Conservation (phyloP, 2,113 vertebrate genomes). For the Gymnarchus niloticus region DNA sequence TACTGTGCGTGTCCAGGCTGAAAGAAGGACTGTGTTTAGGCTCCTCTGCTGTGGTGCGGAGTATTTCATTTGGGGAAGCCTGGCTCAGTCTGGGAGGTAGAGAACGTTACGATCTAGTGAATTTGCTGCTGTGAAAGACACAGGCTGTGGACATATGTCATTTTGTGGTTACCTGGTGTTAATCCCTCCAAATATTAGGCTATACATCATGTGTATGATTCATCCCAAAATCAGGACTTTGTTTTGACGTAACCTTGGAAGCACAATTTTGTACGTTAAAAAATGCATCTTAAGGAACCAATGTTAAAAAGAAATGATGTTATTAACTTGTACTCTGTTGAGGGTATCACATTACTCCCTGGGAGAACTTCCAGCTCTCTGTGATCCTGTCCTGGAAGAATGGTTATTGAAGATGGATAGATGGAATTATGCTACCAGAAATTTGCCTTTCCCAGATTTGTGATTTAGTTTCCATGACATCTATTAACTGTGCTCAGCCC, state of each 20-base stretch:
- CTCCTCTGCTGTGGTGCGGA: slow-evolving; percentile 21
- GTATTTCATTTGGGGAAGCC: slow-evolving; percentile 12
- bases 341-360: neutral
- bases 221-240: neutral
- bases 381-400: neutral
- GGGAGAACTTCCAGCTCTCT: neutral
- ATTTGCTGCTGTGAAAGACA: neutral
- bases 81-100: neutral
- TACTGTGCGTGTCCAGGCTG: neutral
- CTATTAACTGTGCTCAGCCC: neutral
- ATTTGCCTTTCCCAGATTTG: neutral
- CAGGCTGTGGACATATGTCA: neutral
- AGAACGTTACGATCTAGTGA: neutral
- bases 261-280: neutral
- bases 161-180: neutral
- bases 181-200: neutral
- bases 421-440: neutral
- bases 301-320: neutral
- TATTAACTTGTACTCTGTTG: neutral
- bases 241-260: neutral
- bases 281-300: neutral
- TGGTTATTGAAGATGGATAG: neutral
- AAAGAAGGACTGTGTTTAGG: slow-evolving; percentile 25
- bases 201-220: neutral
- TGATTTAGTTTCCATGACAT: neutral